Base-by-base conservation (phyloP, 2,888 invertebrate species). In the Ophioninae sp. region DNA sequence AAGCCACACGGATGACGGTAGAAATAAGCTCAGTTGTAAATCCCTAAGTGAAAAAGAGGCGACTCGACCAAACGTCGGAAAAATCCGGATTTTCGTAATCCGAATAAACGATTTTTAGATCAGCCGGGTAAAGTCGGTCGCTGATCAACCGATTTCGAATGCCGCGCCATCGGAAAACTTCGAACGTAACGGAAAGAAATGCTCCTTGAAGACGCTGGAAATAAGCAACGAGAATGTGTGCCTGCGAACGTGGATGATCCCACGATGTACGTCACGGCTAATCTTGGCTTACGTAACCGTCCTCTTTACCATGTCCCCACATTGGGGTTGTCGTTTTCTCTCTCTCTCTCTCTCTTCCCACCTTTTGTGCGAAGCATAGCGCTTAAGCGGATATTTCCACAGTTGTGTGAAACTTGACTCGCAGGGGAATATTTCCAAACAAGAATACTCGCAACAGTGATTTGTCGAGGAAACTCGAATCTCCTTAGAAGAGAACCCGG, bases 251-350 rank as follows among this genome's bases (percentile, higher is more conserved):
- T 84, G 78, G 81, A 81, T 84, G 79, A 84, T 84, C 82, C 76
- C 37, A 84, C 85, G 76, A 86, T 82, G 84, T 75, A 86, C 75
- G 80, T 81, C 78, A 80, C 75, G 82, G 84, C 85, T 86, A 85
- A 87, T 87, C 87, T 84, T 79, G 83, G 85, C 85, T 85, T 82
- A 86, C 73, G 82, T 85, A 87, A 87, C 79, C 78, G 73, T 79
- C 82, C 78, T 73, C 78, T 82, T 79, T 74, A 74, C 69, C 65
- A 23, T 57, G 41, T 69, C 78, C 74, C 82, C n/a, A 62, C 70
- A 64, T 74, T 85, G 77, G 83, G 77, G 69, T 75, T 81, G 79
- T 62, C 77, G 73, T 68, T 65, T 62, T 68, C 70, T 76, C 75
- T 73, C 70, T 67, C 65, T 13, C 73, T 59, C 44, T 23, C 62